phyloP scores from a whole-genome alignment of 2,797 vertebrate species.

The Alfaro cultratus region DNA sequence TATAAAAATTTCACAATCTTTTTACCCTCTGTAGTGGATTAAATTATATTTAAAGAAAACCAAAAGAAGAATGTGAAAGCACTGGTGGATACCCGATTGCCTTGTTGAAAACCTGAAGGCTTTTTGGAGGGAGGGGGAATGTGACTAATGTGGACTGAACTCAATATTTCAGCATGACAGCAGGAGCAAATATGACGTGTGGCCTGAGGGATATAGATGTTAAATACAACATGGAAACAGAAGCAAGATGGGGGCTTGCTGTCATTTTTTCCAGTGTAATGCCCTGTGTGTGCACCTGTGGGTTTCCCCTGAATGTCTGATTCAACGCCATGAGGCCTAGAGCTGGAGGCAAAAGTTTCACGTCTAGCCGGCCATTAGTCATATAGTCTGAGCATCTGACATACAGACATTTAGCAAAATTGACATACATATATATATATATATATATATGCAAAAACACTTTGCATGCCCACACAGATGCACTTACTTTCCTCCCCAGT shows the following conservation, averaged over 20 bases:
- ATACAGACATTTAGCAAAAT: not conserved
- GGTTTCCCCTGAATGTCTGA: conserved; percentile 31
- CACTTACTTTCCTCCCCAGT: conserved; percentile 99
- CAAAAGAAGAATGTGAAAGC: conserved; percentile 10
- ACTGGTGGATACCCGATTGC: conserved; percentile 9
- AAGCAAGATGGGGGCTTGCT: conserved; percentile 18
- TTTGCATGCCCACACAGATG: not conserved
- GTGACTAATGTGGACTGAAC: conserved; percentile 49
- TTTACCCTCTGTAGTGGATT: conserved; percentile 22
- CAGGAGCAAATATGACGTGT: conserved; percentile 41
- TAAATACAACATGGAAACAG: conserved; percentile 19
- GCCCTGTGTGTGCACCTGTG: conserved; percentile 18
- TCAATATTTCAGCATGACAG: conserved; percentile 39
- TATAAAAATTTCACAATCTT: conserved; percentile 30
- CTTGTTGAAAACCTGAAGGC: conserved; percentile 22
- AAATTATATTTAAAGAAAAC: conserved; percentile 20
- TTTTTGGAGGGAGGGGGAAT: conserved; percentile 24
- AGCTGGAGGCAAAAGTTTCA: conserved; percentile 27
- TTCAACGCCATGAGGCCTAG: conserved; percentile 31
- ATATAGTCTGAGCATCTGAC: conserved; percentile 28
- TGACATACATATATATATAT: conserved; percentile 5
- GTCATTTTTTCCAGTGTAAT: conserved; percentile 8
- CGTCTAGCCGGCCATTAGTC: conserved; percentile 15
- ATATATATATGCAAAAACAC: not conserved
- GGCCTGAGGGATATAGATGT: conserved; percentile 26